Evolutionary conservation across 2,888 invertebrate species (phyloP).

Genomic region (Aporophyla lueneburgensis): DNA sequence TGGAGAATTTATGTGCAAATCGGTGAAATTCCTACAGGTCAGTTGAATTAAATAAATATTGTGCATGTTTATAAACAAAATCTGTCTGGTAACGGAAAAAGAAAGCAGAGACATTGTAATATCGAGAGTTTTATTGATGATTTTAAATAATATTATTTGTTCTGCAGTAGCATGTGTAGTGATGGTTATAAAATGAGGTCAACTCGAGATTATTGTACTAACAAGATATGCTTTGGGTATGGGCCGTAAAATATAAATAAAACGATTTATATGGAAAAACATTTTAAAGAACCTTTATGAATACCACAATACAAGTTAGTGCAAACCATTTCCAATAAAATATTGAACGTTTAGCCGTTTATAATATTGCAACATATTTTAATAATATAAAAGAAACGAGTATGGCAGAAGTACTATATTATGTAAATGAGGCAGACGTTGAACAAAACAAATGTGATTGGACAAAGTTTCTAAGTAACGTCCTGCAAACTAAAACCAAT

Average conservation of each 20-base stretch:
- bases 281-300: background rate
- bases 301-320: background rate
- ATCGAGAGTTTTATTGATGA: slow-evolving; percentile 3
- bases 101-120: background rate
- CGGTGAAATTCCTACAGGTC: slow-evolving; percentile 95
- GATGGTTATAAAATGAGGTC: slow-evolving; percentile 9
- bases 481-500: slow-evolving; percentile 20
- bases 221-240: background rate
- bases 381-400: background rate
- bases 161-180: background rate
- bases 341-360: background rate
- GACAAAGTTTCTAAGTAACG: slow-evolving; percentile 28
- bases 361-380: background rate
- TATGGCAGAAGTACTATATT: background rate
- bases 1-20: slow-evolving; percentile 96
- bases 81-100: slow-evolving; percentile 14
- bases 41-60: slow-evolving; percentile 36
- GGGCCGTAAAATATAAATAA: background rate
- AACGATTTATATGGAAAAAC: background rate
- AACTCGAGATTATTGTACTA: slow-evolving; percentile 6
- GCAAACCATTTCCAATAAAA: background rate
- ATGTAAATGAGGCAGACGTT: slow-evolving; percentile 28
- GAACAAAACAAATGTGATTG: background rate
- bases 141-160: slow-evolving; percentile 21
- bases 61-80: slow-evolving; percentile 16